Percentiles rank a stretch among this genome's conserved stretches.
Evolutionary conservation across 1,140 invertebrate genomes (phyloP).

Genomic region (Adelges cooleyi): DNA sequence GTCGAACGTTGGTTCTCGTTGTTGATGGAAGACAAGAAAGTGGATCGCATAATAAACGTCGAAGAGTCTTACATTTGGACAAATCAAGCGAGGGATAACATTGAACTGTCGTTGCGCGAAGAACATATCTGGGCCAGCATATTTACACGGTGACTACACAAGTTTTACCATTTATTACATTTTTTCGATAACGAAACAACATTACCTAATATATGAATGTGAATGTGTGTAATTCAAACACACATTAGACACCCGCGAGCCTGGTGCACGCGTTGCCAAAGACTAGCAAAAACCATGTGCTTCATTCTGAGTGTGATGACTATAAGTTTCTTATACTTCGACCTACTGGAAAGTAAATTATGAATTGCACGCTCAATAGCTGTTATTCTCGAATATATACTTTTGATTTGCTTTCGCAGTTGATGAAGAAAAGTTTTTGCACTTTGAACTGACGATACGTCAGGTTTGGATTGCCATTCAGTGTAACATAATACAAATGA

Average conservation of each 20-base stretch:
- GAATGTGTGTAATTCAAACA: too few species aligned
- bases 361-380: too few species aligned
- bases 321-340: background rate
- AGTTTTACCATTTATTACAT: too few species aligned
- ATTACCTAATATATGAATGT: too few species aligned
- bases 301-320: background rate
- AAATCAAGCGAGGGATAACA: background rate
- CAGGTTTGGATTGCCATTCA: slow-evolving; percentile 4
- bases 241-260: slow-evolving; percentile 1
- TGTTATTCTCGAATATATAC: too few species aligned
- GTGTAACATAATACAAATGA: background rate
- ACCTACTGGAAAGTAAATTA: background rate
- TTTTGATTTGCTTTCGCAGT: background rate
- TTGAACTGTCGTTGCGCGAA: background rate
- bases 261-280: background rate
- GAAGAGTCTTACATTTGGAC: background rate
- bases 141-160: background rate
- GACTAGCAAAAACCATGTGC: background rate
- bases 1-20: background rate
- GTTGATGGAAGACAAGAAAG: background rate
- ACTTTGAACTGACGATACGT: background rate
- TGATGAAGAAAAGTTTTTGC: background rate
- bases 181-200: too few species aligned
- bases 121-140: slow-evolving; percentile 12
- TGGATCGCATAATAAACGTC: background rate